Evolutionary conservation across 2,113 vertebrate genomes (phyloP), one percentile per base, ranked within the genome.

Genomic region (Nyctereutes procyonoides): DNA sequence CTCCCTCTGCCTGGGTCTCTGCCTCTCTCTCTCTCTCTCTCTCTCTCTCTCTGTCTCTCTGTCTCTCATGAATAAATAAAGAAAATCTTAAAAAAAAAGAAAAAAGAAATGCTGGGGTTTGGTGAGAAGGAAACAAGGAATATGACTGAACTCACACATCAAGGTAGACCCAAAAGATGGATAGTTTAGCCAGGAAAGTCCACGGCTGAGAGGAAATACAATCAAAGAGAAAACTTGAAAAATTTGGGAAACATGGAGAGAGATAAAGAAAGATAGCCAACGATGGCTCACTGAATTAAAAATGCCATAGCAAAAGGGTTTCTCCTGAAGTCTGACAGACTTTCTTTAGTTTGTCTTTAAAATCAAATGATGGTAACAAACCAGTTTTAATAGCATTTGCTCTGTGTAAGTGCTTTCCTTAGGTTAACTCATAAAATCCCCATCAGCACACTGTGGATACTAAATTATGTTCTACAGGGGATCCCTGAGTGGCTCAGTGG

Each of bases 151-250:
- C 7, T 93, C 62, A 48, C 38, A 53, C 28, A 12, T 28, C 71
- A 87, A 74, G 11, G 55, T 1, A 63, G 38, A 90, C 7, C 1
- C 19, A 43, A 95, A 77, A 22, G 2, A 60, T 8, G 35, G 19
- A 87, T 51, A 93, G 14, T 77, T 28, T 69, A 81, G 53, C 65
- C 15, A 84, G 51, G n/a, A 95, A 73, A 88, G 8, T 38, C 24
- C 76, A 67, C 65, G 55, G 0, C 32, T 77, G 17, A 86, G 32
- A 83, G 2, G 1, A 1, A 95, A 51, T 79, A 86, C 51, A n/a
- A 56, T 63, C 32, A 95, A 93, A 95, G 14, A 58, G n/a, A 92
- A 63, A 69, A 55, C 5, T 55, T 62, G 1, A 56, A 80, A 97
- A 58, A n/a, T 24, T 43, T 43, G 85, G 30, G 14, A 86, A 82